A percentile compares a stretch with the other conserved stretches of the same genome.
phyloP scores from a whole-genome alignment of 2,888 invertebrate species.

The Tanytarsus gracilentus region DNA sequence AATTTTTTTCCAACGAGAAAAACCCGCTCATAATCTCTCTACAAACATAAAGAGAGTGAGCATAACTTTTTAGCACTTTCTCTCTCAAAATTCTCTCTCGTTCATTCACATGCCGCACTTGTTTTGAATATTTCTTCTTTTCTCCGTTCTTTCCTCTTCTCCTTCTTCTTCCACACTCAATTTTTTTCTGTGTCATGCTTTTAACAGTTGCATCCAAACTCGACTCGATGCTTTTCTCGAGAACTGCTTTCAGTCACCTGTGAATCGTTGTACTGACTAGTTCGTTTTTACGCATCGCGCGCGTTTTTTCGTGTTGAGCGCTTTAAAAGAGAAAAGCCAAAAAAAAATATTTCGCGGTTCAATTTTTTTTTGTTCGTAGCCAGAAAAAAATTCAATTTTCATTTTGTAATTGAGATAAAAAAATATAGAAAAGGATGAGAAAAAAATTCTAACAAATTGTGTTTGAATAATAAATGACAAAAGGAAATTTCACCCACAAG shows the following conservation, averaged over 20 bases:
- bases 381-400: background rate
- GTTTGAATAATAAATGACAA: slow-evolving; percentile 21
- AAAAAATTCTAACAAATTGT: slow-evolving; percentile 14
- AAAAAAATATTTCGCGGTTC: background rate
- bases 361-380: too few species aligned
- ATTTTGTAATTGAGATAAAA: background rate
- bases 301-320: too few species aligned
- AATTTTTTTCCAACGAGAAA: too few species aligned
- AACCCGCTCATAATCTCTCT: too few species aligned
- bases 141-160: background rate
- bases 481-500: background rate
- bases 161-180: background rate
- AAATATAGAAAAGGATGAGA: background rate
- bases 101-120: background rate
- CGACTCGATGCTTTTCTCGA: background rate
- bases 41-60: background rate
- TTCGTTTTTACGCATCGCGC: slow-evolving; percentile 8
- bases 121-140: slow-evolving; percentile 3
- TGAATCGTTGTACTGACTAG: background rate
- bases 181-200: slow-evolving; percentile 8
- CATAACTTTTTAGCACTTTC: background rate
- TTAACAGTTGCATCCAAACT: slow-evolving; percentile 3
- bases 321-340: background rate
- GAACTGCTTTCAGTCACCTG: background rate
- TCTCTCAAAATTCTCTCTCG: too few species aligned